Percentiles rank a stretch among this genome's conserved stretches.
phyloP scores from a whole-genome alignment of 1,140 invertebrate genomes.

The Globodera ellingtonae region DNA sequence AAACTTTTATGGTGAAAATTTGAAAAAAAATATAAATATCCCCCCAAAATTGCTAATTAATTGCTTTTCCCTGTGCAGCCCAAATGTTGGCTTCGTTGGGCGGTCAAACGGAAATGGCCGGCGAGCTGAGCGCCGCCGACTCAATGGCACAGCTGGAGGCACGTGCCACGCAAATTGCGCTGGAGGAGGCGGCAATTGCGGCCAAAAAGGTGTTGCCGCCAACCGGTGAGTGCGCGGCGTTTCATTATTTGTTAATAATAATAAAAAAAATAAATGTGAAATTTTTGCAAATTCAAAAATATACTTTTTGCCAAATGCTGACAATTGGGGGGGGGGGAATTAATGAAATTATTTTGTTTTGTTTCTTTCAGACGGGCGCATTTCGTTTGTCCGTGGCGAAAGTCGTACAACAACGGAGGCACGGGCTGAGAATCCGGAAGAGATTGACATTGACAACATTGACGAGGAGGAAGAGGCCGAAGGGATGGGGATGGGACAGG shows the following conservation, averaged over 20 bases:
- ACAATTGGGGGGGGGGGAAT: no score
- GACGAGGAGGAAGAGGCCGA: conserved; percentile 57
- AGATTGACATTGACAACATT: conserved; percentile 62
- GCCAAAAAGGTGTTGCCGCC: conserved; percentile 32
- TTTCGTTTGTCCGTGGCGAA: conserved; percentile 62
- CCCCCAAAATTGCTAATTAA: conserved; percentile 8
- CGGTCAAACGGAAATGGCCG: conserved; percentile 55
- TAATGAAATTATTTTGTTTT: no score
- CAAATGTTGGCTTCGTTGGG: conserved; percentile 57
- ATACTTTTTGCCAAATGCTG: no score
- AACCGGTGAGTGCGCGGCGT: neutral
- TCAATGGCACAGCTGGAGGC: conserved; percentile 60
- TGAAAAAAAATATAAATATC: no score
- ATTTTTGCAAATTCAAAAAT: no score
- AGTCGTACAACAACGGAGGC: conserved; percentile 50
- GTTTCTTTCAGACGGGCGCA: conserved; percentile 41
- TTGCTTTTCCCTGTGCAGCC: conserved; percentile 5
- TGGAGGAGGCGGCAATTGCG: conserved; percentile 44
- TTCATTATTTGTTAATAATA: neutral
- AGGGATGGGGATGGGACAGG: conserved; percentile 32
- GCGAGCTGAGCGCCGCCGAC: conserved; percentile 59
- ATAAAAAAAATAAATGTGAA: neutral
- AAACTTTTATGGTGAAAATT: conserved; percentile 73
- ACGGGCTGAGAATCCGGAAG: conserved; percentile 63
- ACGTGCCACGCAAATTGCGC: conserved; percentile 46